Percentiles rank a stretch among this genome's conserved stretches.
Conservation (phyloP, 2,888 invertebrate species). For the Amiota minor region DNA sequence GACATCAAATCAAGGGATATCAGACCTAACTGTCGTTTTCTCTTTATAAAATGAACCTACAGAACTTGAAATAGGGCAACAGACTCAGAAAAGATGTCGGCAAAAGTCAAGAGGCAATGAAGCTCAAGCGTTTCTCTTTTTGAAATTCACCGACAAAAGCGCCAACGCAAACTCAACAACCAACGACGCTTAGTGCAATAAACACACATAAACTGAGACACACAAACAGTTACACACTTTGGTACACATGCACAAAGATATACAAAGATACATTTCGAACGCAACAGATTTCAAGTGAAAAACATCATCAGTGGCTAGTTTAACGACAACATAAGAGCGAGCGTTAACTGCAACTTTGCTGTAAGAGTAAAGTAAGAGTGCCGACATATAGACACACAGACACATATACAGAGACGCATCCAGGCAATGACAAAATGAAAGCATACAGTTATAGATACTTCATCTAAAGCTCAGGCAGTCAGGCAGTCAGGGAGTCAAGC, state of each 20-base stretch:
- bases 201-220: slow-evolving; percentile 5
- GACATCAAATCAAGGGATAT: no score
- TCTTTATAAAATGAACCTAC: not conserved
- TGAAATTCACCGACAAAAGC: slow-evolving; percentile 31
- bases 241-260: not conserved
- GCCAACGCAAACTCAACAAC: slow-evolving; percentile 21
- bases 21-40: no score
- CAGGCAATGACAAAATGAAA: slow-evolving; percentile 14
- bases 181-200: no score
- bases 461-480: not conserved
- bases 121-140: slow-evolving; percentile 14
- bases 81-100: not conserved
- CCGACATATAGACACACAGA: not conserved
- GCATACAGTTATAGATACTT: not conserved
- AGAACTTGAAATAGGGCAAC: not conserved
- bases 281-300: slow-evolving; percentile 28
- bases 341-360: slow-evolving; percentile 22
- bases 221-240: not conserved
- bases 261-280: slow-evolving; percentile 18
- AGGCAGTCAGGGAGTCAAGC: not conserved
- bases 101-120: not conserved
- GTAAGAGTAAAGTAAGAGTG: not conserved
- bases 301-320: slow-evolving; percentile 30
- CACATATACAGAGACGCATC: not conserved
- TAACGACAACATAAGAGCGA: slow-evolving; percentile 21